These are phyloP conservation scores for Maccullochella peelii DNA, from an alignment of 2,113 vertebrate species.

Conservation along the genomic window DNA sequence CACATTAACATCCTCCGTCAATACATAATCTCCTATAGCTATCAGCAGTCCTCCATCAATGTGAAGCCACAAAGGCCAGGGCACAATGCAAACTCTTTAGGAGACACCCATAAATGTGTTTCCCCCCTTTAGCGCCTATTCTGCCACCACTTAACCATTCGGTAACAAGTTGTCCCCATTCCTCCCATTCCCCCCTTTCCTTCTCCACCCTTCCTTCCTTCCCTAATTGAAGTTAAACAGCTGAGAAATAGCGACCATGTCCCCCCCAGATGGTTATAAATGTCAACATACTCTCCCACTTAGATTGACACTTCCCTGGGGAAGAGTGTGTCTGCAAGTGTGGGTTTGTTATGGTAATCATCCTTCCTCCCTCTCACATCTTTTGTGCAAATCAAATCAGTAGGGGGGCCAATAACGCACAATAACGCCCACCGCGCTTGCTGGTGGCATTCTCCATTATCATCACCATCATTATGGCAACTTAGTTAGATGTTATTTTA, in stretches of 20 bases:
- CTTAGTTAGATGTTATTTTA: conserved; percentile 60
- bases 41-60: conserved; percentile 71
- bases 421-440: conserved; percentile 68
- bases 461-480: conserved; percentile 64
- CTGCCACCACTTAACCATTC: conserved; percentile 62
- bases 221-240: conserved; percentile 82
- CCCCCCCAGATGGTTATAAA: conserved; percentile 81
- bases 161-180: conserved; percentile 57
- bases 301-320: conserved; percentile 81
- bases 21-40: conserved; percentile 70
- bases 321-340: conserved; percentile 63
- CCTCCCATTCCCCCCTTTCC: background rate
- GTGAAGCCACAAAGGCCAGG: conserved; percentile 62
- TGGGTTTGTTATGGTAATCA: conserved; percentile 80
- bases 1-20: conserved; percentile 68
- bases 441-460: conserved; percentile 70
- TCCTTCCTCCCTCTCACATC: conserved; percentile 72
- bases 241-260: conserved; percentile 74
- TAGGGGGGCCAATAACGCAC: conserved; percentile 38
- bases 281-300: conserved; percentile 82
- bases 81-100: conserved; percentile 75
- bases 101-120: conserved; percentile 68
- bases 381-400: conserved; percentile 78
- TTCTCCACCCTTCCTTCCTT: conserved; percentile 11
- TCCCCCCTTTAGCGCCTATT: conserved; percentile 49